These are phyloP conservation scores for Florisuga fusca DNA, from an alignment of 2,797 vertebrate genomes.

Conservation along the genomic window DNA sequence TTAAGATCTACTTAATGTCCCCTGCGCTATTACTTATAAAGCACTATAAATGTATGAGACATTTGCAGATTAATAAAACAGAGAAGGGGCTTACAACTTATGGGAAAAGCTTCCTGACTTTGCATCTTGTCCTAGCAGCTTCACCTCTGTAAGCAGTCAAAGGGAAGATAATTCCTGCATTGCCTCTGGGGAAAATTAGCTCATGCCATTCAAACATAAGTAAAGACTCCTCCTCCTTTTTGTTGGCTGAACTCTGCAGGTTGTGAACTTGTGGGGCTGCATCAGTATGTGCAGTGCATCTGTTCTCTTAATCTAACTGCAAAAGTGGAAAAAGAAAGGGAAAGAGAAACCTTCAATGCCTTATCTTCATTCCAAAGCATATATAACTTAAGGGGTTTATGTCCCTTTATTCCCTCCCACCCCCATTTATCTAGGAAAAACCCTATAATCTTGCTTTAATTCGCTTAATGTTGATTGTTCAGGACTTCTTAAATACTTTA, in stretches of 20 bases:
- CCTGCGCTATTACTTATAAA: neutral
- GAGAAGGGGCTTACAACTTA: neutral
- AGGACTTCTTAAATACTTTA: slow-evolving; percentile 37
- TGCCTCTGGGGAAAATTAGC: neutral
- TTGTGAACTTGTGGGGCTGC: neutral
- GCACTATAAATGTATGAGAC: neutral
- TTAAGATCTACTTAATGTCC: neutral
- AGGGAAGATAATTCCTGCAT: neutral
- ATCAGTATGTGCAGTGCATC: neutral
- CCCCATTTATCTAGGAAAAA: neutral
- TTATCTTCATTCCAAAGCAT: neutral
- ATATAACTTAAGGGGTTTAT: neutral
- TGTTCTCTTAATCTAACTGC: neutral
- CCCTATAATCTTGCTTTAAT: neutral
- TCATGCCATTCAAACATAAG: neutral
- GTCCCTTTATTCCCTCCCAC: neutral
- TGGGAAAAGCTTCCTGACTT: neutral
- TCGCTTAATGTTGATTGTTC: neutral
- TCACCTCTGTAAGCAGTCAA: neutral
- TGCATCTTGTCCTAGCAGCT: neutral
- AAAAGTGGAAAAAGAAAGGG: neutral
- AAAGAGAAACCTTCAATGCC: neutral
- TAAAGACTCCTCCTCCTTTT: neutral
- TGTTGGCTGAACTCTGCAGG: neutral
- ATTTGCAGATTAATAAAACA: neutral